A percentile compares a stretch with the other conserved stretches of the same genome.
phyloP scores from a whole-genome alignment of 2,888 invertebrate species.

The Flexamia atlantica region DNA sequence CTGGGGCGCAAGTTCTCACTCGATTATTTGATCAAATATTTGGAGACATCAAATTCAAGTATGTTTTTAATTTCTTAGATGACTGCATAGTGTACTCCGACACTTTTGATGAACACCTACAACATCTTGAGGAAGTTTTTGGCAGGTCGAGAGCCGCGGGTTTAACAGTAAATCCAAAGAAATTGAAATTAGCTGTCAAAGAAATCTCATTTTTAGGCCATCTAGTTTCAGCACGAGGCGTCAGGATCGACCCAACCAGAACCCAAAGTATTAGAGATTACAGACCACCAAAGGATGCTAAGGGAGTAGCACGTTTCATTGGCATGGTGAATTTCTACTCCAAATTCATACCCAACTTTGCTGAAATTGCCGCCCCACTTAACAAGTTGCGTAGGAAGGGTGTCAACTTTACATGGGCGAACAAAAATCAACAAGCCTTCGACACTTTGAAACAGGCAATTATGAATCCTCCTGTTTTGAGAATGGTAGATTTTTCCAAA shows the following conservation, averaged over 20 bases:
- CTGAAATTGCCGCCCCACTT: conserved; percentile 11
- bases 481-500: conserved; percentile 4
- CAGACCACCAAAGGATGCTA: conserved; percentile 63
- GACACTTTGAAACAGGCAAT: not conserved
- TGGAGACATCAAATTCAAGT: conserved; percentile 63
- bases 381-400: not conserved
- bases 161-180: conserved; percentile 68
- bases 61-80: conserved; percentile 65
- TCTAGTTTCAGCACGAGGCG: conserved; percentile 55
- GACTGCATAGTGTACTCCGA: conserved; percentile 63
- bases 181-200: conserved; percentile 39
- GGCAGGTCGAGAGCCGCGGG: conserved; percentile 65
- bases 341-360: conserved; percentile 68
- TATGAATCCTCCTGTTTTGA: conserved; percentile 57
- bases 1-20: conserved; percentile 62
- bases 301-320: conserved; percentile 67
- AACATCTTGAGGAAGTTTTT: conserved; percentile 61
- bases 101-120: conserved; percentile 59
- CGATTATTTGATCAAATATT: conserved; percentile 61
- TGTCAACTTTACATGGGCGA: too few species aligned
- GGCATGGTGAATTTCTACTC: conserved; percentile 69
- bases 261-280: conserved; percentile 63
- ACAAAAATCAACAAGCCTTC: conserved; percentile 51
- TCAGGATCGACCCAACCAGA: conserved; percentile 65
- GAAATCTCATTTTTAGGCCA: conserved; percentile 63